Base-by-base conservation (phyloP, 1,140 invertebrate species). In the Phymastichus coffea region DNA sequence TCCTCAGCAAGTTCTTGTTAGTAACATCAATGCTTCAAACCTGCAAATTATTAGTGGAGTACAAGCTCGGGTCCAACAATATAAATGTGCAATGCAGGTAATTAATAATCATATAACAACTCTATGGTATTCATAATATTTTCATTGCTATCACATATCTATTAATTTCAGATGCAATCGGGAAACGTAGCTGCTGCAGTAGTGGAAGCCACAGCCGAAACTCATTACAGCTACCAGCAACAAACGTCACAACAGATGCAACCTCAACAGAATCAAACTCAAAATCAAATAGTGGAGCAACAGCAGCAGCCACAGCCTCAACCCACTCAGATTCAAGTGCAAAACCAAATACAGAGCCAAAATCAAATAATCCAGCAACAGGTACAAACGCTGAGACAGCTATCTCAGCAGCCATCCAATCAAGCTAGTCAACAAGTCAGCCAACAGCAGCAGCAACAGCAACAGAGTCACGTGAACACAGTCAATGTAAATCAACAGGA, bases 11-110 rank as follows among this genome's bases (percentile, higher is more conserved):
- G 69, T 84, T 44, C 82, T 85, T 57, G 82, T 80, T 43, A 80
- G 77, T 63, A 75, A 80, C 43, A 66, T 82, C 26, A 79, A 83
- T 66, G 74, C 81, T 14, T 77, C 80, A 1, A 80, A 81, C 55
- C 79, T 83, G 57, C 81, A 82, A 70, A 81, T 83, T 38, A 77
- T 83, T 22, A 79, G 76, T 44, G 81, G 80, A 28, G 71, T 77
- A 10, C 79, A 81, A 61, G 75, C 73, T 6, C 73, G 80, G 47
- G 77, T 81, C 19, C 79, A 81, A 58, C 80, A 81, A 57, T 81
- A 80, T 58, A 82, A 82, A 71, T 81, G 79, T 77, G 78, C 79
- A 57, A 81, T 81, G 78, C 79, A 80, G 78, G 78, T 80, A 48
- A 37, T 70, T 68, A 4, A 8, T 22, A 33, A n/a, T n/a, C n/a